Evolutionary conservation across 2,888 invertebrate species (phyloP), one percentile per base, ranked within the genome.

Genomic region (Drosophila ochracea): DNA sequence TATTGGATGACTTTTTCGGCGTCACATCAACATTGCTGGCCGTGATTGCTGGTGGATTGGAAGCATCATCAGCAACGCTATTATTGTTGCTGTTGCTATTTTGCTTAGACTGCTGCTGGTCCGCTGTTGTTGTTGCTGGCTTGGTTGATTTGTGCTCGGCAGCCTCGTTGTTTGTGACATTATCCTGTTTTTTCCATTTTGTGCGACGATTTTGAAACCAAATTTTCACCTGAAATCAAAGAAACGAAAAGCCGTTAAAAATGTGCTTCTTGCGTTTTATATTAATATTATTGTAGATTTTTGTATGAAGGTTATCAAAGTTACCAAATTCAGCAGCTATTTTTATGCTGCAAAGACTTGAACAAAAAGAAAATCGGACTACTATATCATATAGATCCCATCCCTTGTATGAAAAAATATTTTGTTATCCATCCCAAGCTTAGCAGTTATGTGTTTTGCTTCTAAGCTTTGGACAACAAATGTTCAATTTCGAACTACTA

Each of bases 131-230:
- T 68, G 67, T 21, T 65, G 66, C 37, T 61, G 65, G 71, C 43
- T 78, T 90, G 53, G 90, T 66, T 7, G 91, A 83, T 65, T 92
- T 92, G 62, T 92, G 85, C 50, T 92, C 98, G 0, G 97, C 97
- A 3, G 97, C 97, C 93, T 98, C 98, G 25, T 97, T 96, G 92
- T 97, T 97, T 73, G 96, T 96, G 65, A 98, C 96, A 94, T 98
- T 98, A 94, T 98, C 98, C 93, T 98, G 98, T 93, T 98, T 98
- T 94, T 98, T 98, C 93, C 98, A 93, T 80, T 93, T 93, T 70
- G 93, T 93, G 67, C 93, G 91, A 30, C 93, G 92, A 82, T 93
- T 93, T 91, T 93, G 93, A 86, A 93, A 93, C 93, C 93, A 93
- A 67, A 93, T 93, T 91, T 93, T 93, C 3, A 93, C 93, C 93